Conservation (phyloP, 2,113 vertebrate genomes). For the Brachyhypopomus occidentalis region DNA sequence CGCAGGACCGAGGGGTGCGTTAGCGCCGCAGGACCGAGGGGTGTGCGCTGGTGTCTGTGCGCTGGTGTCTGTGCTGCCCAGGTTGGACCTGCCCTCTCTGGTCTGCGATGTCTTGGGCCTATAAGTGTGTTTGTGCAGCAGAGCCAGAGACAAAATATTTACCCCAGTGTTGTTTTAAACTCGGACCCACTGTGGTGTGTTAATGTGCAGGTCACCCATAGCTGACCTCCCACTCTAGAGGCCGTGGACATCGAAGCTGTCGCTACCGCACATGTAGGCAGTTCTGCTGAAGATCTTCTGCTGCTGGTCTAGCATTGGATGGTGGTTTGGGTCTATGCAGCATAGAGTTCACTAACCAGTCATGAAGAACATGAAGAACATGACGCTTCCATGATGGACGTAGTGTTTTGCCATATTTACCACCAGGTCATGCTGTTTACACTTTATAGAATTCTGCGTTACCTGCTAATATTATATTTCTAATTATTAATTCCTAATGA, state of each 20-base stretch:
- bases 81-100: conserved; percentile 15
- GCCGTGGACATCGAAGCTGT: conserved; percentile 26
- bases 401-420: neutral
- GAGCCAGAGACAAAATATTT: conserved; percentile 51
- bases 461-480: neutral
- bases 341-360: neutral
- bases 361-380: neutral
- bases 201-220: conserved; percentile 13
- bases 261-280: neutral
- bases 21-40: conserved; percentile 55
- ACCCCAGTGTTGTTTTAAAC: conserved; percentile 43
- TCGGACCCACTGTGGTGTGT: conserved; percentile 19
- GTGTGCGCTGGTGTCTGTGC: conserved; percentile 21
- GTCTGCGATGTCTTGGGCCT: conserved; percentile 28
- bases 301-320: neutral
- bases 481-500: neutral
- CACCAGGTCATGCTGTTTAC: conserved; percentile 44
- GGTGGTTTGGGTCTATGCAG: neutral
- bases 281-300: neutral
- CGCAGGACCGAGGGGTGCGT: conserved; percentile 52
- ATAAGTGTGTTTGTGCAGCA: conserved; percentile 45
- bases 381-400: neutral
- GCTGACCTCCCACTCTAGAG: conserved; percentile 28
- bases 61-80: conserved; percentile 2
- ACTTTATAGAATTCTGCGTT: neutral